phyloP scores from a whole-genome alignment of 2,797 vertebrate genomes.

The Sciurus vulgaris region DNA sequence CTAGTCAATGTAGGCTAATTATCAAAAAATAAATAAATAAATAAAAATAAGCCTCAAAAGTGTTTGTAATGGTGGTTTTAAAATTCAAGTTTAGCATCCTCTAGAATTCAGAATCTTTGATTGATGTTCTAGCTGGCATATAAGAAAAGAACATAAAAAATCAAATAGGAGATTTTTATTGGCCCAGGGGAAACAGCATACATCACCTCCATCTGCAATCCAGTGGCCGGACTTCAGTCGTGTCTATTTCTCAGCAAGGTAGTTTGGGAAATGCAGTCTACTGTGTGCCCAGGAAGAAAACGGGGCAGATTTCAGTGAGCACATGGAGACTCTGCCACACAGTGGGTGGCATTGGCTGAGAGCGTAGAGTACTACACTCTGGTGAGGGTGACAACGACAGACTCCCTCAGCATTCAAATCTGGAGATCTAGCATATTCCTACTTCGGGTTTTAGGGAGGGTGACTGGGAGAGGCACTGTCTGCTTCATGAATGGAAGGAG shows the following conservation, averaged over 20 bases:
- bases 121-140: not conserved
- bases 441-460: not conserved
- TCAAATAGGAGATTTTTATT: not conserved
- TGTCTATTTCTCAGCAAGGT: not conserved
- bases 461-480: not conserved
- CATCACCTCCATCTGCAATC: not conserved
- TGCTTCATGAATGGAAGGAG: not conserved
- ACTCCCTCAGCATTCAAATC: not conserved
- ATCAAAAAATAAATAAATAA: no score
- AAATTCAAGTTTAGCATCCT: not conserved
- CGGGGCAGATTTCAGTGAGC: not conserved
- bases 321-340: not conserved
- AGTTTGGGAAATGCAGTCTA: not conserved
- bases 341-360: not conserved
- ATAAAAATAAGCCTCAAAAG: not conserved
- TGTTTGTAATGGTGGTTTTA: not conserved
- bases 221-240: not conserved
- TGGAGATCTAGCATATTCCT: not conserved
- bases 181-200: not conserved
- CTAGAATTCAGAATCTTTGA: not conserved
- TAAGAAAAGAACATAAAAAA: not conserved
- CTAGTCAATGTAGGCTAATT: not conserved
- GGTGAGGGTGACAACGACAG: not conserved
- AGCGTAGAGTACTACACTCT: not conserved
- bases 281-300: not conserved